phyloP scores from a whole-genome alignment of 37 sponge, comb jelly and placozoan species.

The Tethya wilhelma region DNA sequence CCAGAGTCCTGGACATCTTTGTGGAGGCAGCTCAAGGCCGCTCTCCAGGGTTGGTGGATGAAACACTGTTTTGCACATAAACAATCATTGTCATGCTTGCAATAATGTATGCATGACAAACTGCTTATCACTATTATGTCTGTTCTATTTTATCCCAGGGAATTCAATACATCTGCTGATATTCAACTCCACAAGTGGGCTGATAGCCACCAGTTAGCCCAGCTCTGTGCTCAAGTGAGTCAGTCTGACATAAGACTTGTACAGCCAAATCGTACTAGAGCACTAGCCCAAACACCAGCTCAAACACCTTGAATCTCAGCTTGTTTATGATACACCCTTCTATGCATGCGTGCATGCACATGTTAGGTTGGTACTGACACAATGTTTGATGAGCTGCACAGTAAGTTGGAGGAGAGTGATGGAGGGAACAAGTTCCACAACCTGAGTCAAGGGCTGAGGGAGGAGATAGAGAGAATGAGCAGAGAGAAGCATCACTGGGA shows the following conservation, averaged over 20 bases:
- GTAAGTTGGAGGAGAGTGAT: slow-evolving; percentile 55
- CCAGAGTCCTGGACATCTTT: slow-evolving; percentile 76
- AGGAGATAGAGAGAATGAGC: slow-evolving; percentile 73
- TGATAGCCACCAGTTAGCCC: slow-evolving; percentile 67
- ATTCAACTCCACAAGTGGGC: slow-evolving; percentile 93
- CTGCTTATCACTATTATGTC: no score
- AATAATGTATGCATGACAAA: no score
- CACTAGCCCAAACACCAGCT: no score
- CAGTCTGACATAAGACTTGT: no score
- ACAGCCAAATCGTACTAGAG: no score
- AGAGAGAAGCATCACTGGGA: slow-evolving; percentile 72
- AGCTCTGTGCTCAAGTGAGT: slow-evolving; percentile 69
- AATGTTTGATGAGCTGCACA: slow-evolving; percentile 73
- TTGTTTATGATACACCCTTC: no score
- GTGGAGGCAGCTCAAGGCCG: slow-evolving; percentile 79
- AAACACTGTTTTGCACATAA: not conserved
- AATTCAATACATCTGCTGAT: slow-evolving; percentile 84
- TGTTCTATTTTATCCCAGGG: slow-evolving; percentile 34
- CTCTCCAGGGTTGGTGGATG: slow-evolving; percentile 53
- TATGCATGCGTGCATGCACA: no score
- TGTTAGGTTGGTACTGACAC: slow-evolving; percentile 83
- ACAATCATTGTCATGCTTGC: no score
- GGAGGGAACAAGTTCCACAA: slow-evolving; percentile 71
- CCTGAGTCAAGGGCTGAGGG: slow-evolving; percentile 76
- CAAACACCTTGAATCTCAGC: no score